Evolutionary conservation across 2,113 vertebrate genomes (phyloP).

Genomic region (Tichodroma muraria): DNA sequence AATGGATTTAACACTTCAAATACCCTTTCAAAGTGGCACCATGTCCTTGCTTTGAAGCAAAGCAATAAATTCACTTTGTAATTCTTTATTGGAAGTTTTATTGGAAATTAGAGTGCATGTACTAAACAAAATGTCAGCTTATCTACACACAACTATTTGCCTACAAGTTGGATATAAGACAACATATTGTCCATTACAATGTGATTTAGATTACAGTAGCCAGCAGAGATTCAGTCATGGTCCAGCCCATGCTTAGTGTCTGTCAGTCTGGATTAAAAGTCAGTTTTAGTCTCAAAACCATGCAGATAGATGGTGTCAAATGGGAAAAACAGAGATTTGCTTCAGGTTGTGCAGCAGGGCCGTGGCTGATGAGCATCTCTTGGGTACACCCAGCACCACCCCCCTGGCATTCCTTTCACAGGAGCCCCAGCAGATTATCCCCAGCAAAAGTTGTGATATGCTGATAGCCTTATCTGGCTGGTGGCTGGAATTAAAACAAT

Average conservation of each 20-base stretch:
- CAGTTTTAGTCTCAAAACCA: background rate
- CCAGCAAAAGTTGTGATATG: background rate
- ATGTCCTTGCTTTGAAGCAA: constrained; percentile 30
- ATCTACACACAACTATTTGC: constrained; percentile 15
- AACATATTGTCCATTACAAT: background rate
- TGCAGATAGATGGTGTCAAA: background rate
- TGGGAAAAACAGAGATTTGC: background rate
- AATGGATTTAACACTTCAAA: constrained; percentile 32
- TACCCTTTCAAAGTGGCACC: constrained; percentile 35
- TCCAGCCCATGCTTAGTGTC: background rate
- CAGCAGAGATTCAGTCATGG: background rate
- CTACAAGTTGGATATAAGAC: background rate
- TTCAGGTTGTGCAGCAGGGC: background rate
- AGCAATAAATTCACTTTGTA: constrained; percentile 15
- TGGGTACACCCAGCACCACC: background rate
- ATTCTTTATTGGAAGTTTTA: constrained; percentile 17
- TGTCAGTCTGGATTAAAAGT: background rate
- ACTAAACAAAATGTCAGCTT: constrained; percentile 23
- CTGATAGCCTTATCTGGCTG: background rate
- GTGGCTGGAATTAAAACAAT: constrained; percentile 34
- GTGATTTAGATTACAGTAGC: background rate
- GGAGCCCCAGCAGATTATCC: background rate
- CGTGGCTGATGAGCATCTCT: background rate
- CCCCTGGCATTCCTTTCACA: background rate
- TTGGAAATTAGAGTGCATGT: background rate